Percentiles rank a stretch among this genome's conserved stretches.
Evolutionary conservation across 2,888 invertebrate genomes (phyloP).

Genomic region (Chrysolina oricalcia): DNA sequence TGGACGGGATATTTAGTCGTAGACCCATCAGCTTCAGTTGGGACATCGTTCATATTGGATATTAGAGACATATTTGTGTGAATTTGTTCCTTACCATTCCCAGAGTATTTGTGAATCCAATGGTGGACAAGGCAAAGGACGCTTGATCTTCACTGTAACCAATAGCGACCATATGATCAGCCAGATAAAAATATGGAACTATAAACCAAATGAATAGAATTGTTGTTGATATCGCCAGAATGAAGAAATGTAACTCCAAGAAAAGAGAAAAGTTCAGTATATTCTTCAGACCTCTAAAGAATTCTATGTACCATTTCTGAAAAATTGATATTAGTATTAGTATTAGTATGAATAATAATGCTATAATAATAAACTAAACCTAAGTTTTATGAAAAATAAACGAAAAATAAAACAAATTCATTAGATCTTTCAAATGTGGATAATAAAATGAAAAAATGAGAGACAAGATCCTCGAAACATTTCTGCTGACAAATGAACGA

Average conservation of each 20-base stretch:
- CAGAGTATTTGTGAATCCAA: conserved; percentile 92
- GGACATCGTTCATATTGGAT: too few species aligned
- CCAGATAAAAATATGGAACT: conserved; percentile 94
- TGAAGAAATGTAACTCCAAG: conserved; percentile 83
- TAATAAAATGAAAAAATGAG: too few species aligned
- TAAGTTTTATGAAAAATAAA: conserved; percentile 11
- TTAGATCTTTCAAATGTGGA: too few species aligned
- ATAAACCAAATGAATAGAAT: conserved; percentile 95
- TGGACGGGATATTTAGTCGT: too few species aligned
- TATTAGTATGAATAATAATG: too few species aligned
- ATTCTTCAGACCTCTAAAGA: conserved; percentile 79
- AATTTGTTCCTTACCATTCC: conserved; percentile 82
- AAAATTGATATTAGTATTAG: too few species aligned
- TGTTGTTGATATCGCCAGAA: conserved; percentile 89
- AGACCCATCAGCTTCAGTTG: too few species aligned
- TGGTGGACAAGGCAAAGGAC: conserved; percentile 86
- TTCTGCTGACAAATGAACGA: too few species aligned
- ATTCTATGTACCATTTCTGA: conserved; percentile 83
- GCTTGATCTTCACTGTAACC: conserved; percentile 83
- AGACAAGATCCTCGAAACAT: too few species aligned
- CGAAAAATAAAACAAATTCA: too few species aligned
- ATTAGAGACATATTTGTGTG: too few species aligned
- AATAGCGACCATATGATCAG: conserved; percentile 83
- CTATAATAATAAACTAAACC: too few species aligned
- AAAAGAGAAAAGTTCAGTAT: conserved; percentile 88